Base-by-base conservation (phyloP, 2,888 invertebrate species). In the Scaptodrosophila latifasciaeformis region DNA sequence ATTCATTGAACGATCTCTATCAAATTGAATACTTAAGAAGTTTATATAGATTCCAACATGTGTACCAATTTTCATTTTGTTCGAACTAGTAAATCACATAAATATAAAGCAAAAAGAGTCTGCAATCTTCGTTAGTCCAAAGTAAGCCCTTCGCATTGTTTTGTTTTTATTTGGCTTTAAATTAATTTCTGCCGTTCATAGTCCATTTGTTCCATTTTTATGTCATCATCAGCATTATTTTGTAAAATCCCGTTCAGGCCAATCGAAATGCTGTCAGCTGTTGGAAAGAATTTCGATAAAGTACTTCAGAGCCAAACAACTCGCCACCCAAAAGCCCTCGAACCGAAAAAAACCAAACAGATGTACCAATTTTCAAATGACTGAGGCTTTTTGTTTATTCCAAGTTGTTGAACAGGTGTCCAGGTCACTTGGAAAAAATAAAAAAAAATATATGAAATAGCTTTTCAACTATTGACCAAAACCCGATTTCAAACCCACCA, bases 201-300 rank as follows among this genome's bases (percentile, higher is more conserved):
- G 74, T 67, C 80, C 77, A 75, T 75, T 75, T 75, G 74, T 75
- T 79, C 74, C 74, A 70, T 75, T 78, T 62, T 83, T 68, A 80
- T 70, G 70, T 79, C 80, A 80, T 83, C 80, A 83, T 80, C 79
- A 63, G 50, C 48, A 12, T 27, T 3, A 3, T 24, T 24, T 24
- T 24, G 24, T 3, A 24, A 7, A 17, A 17, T 17, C 7, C 13
- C 15, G 34, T 49, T 37, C 35, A 34, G 10, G 51, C 34, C 34
- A n/a, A 21, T n/a, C 34, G 31, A 31, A 72, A 72, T 72, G 76
- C 49, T 72, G 72, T 72, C 72, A 72, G 72, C 72, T 72, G 72
- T 27, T 56, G 15, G 51, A 21, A 21, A 10, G 35, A 9, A 54
- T 47, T 30, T 49, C 13, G 42, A 66, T n/a, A n/a, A 37, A 37